A percentile compares a stretch with the other conserved stretches of the same genome.
Evolutionary conservation across 2,888 invertebrate genomes (phyloP).

Genomic region (Sympetrum striolatum): DNA sequence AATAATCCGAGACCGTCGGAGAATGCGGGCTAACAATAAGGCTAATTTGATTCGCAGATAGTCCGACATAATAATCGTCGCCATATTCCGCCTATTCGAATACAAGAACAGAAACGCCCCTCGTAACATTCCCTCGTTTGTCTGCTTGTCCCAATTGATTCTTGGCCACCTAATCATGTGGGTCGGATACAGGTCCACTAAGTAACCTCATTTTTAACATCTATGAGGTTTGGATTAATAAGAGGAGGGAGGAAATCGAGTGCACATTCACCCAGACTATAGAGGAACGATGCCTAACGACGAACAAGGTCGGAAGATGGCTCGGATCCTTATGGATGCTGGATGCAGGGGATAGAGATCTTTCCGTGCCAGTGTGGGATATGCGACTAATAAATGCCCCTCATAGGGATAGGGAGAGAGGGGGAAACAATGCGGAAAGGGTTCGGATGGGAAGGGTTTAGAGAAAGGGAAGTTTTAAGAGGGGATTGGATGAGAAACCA

Average conservation of each 20-base stretch:
- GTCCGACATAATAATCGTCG: conserved; percentile 9
- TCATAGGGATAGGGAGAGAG: neutral
- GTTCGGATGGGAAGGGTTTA: neutral
- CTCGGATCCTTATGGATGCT: neutral
- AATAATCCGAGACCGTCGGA: neutral
- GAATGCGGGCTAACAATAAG: conserved; percentile 13
- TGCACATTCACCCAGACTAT: neutral
- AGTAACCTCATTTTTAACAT: conserved; percentile 11
- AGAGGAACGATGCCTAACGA: neutral
- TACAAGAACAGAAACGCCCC: neutral
- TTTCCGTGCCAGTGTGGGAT: neutral
- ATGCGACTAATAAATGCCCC: conserved; percentile 37
- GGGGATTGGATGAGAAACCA: neutral
- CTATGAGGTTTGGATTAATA: neutral
- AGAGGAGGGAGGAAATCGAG: neutral
- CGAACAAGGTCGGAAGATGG: neutral
- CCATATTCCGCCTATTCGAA: neutral
- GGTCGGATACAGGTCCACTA: conserved; percentile 12
- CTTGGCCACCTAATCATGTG: conserved; percentile 9
- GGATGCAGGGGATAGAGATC: neutral
- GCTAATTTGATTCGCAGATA: conserved; percentile 30
- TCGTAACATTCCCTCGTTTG: conserved; percentile 23
- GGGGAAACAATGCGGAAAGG: neutral
- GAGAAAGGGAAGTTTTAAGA: neutral
- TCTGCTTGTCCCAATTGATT: conserved; percentile 13